Conservation (phyloP, 2,888 invertebrate genomes). For the Tipula confusa region DNA sequence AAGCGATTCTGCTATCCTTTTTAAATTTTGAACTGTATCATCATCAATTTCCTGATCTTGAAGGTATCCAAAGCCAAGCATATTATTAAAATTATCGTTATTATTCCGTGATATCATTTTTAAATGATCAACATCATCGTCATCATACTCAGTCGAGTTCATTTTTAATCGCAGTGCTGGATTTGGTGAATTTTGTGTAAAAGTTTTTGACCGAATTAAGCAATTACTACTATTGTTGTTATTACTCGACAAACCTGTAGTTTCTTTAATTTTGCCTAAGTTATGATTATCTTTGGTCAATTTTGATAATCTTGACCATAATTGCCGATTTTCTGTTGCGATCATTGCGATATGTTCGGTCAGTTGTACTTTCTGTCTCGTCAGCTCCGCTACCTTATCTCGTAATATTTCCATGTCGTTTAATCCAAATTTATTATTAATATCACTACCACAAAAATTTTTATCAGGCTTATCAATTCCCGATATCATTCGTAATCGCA, state of each 20-base stretch:
- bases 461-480: conserved; percentile 48
- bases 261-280: conserved; percentile 46
- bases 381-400: conserved; percentile 63
- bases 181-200: conserved; percentile 63
- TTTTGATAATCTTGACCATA: conserved; percentile 69
- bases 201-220: conserved; percentile 59
- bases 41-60: conserved; percentile 54
- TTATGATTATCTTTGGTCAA: conserved; percentile 58
- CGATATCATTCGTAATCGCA: conserved; percentile 52
- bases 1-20: conserved; percentile 60
- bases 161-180: conserved; percentile 53
- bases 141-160: conserved; percentile 40
- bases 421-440: conserved; percentile 45
- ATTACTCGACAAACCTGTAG: neutral
- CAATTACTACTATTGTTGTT: neutral
- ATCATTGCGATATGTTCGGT: conserved; percentile 76
- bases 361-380: conserved; percentile 70
- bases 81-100: conserved; percentile 49
- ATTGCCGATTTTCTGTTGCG: conserved; percentile 71
- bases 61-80: conserved; percentile 44
- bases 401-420: conserved; percentile 55
- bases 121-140: conserved; percentile 37
- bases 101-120: neutral
- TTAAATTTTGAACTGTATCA: conserved; percentile 62
- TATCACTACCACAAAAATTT: conserved; percentile 39